Conservation (phyloP, 2,113 vertebrate species). For the Hystrix cristata region DNA sequence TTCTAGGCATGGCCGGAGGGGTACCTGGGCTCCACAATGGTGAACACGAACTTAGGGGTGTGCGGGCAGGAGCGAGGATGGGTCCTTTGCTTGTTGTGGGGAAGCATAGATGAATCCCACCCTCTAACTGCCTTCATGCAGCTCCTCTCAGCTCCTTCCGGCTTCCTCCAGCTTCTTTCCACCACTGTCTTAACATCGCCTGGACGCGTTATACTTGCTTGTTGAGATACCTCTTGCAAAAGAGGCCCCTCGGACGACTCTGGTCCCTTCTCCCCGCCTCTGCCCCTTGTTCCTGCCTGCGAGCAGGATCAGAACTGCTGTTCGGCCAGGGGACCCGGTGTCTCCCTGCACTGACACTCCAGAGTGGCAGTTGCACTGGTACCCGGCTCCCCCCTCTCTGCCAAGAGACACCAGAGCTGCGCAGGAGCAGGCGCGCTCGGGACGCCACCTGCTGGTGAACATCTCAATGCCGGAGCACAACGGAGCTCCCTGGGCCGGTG, state of each 20-base stretch:
- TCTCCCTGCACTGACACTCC: neutral
- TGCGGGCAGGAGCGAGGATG: neutral
- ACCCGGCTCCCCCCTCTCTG: neutral
- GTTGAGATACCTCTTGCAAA: neutral
- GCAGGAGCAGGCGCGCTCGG: rapidly evolving
- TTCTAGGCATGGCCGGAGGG: neutral
- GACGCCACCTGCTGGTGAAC: slow-evolving; percentile 59
- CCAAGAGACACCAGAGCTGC: rapidly evolving
- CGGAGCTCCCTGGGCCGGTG: rapidly evolving
- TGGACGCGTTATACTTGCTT: rapidly evolving
- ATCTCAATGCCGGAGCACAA: rapidly evolving
- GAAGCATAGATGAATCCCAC: neutral
- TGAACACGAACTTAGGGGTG: neutral
- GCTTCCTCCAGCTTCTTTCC: neutral
- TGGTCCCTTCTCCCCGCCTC: rapidly evolving
- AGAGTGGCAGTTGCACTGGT: neutral
- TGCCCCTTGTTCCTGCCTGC: rapidly evolving
- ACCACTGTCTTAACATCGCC: neutral
- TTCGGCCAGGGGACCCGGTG: neutral
- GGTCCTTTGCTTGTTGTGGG: too few species aligned
- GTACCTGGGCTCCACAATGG: neutral
- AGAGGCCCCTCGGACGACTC: neutral
- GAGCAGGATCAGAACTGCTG: neutral
- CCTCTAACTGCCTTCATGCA: rapidly evolving
- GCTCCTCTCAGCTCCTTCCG: neutral